A percentile compares a stretch with the other conserved stretches of the same genome.
phyloP scores from a whole-genome alignment of 1,140 invertebrate species.

The Anastrepha obliqua region DNA sequence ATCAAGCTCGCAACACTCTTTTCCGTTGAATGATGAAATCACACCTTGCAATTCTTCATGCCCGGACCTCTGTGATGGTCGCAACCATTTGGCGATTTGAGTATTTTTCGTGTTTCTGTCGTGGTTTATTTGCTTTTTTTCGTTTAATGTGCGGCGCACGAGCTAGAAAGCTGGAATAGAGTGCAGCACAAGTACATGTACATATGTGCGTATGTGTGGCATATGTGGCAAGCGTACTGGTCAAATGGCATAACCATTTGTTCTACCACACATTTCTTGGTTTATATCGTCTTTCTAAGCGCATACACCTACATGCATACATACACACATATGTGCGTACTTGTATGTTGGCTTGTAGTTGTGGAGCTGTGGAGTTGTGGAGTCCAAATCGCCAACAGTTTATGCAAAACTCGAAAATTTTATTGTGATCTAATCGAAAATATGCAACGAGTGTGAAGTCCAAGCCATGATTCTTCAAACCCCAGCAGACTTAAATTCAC shows the following conservation, averaged over 20 bases:
- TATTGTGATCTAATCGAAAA: conserved; percentile 53
- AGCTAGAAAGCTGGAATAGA: conserved; percentile 21
- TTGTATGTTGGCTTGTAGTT: neutral
- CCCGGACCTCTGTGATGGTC: conserved; percentile 33
- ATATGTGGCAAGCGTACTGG: neutral
- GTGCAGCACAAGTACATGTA: neutral
- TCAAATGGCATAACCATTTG: conserved; percentile 47
- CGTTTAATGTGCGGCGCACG: conserved; percentile 32
- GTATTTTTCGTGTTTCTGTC: conserved; percentile 26
- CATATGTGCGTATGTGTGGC: neutral
- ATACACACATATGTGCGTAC: neutral
- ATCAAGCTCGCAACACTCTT: neutral
- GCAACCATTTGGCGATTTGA: conserved; percentile 23
- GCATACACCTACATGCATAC: too few relatives aligned
- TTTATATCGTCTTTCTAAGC: neutral
- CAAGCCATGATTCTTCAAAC: conserved; percentile 48
- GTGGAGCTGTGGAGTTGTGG: neutral
- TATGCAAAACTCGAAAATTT: conserved; percentile 50
- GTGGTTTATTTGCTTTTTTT: neutral
- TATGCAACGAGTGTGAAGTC: conserved; percentile 38
- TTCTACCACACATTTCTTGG: conserved; percentile 35
- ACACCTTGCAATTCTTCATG: conserved; percentile 52
- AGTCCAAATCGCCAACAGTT: conserved; percentile 44
- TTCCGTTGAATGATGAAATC: conserved; percentile 51
- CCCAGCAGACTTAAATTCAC: neutral